Conservation (phyloP, 2,113 vertebrate genomes). For the Microcebus lehilahytsara region DNA sequence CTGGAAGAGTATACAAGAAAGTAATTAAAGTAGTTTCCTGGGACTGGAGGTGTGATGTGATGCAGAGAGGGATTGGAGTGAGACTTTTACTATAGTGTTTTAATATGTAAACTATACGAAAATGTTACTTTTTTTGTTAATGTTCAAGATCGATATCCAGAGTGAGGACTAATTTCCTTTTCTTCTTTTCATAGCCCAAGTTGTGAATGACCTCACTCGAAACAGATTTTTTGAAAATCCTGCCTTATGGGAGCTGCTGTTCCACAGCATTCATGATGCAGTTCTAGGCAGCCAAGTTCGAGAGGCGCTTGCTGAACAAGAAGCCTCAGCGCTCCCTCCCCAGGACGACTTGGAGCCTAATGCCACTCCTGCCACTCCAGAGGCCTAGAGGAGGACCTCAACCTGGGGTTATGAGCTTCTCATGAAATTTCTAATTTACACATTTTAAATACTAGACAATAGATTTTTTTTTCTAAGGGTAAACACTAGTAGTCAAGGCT, state of each 20-base stretch:
- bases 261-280: constrained; percentile 93
- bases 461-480: neutral
- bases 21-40: neutral
- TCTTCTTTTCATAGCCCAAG: constrained; percentile 84
- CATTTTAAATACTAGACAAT: neutral
- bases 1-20: neutral
- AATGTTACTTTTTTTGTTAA: neutral
- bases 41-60: neutral
- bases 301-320: constrained; percentile 61
- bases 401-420: neutral
- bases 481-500: constrained; percentile 47
- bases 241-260: constrained; percentile 85
- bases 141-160: accelerated
- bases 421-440: neutral
- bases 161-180: neutral
- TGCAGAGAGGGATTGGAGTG: neutral
- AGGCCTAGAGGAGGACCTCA: neutral
- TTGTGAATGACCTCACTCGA: constrained; percentile 87
- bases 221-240: constrained; percentile 90
- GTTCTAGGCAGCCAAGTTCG: constrained; percentile 86
- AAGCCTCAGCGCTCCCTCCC: neutral
- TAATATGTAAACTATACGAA: neutral
- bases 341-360: constrained; percentile 73
- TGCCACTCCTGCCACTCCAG: constrained; percentile 59
- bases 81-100: neutral